A percentile compares a stretch with the other conserved stretches of the same genome.
These are phyloP conservation scores for Ctenodactylus gundi DNA, from an alignment of 2,113 vertebrate genomes.

Conservation along the genomic window DNA sequence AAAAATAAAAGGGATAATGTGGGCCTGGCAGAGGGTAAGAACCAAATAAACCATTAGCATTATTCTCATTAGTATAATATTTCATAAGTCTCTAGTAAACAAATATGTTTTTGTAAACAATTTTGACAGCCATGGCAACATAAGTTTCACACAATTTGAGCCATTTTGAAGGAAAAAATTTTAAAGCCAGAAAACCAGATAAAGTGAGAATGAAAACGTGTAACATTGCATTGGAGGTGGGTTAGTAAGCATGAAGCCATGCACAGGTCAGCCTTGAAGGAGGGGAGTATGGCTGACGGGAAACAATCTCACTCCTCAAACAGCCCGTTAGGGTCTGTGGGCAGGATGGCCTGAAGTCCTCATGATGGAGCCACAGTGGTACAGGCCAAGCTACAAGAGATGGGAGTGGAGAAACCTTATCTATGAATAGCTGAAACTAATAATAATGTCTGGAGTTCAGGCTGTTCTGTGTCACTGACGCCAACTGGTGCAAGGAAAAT, in stretches of 20 bases:
- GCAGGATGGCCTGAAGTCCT: not conserved
- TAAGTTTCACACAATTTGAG: not conserved
- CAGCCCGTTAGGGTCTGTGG: not conserved
- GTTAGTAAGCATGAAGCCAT: not conserved
- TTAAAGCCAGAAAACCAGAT: constrained; percentile 1
- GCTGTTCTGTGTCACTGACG: not conserved
- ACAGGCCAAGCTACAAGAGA: not conserved
- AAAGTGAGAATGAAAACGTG: not conserved
- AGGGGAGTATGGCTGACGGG: not conserved
- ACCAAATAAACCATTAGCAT: not conserved
- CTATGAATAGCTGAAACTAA: not conserved
- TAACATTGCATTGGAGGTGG: not conserved
- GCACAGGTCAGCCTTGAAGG: not conserved
- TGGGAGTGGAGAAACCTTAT: not conserved
- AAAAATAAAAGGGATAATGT: not conserved
- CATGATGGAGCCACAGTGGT: not conserved
- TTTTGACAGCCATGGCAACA: not conserved
- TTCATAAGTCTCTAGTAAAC: not conserved
- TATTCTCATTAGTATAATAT: not conserved
- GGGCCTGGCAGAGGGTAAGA: not conserved
- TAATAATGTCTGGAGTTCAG: too few species aligned
- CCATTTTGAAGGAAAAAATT: not conserved
- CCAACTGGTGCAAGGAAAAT: not conserved
- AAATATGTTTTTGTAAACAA: not conserved
- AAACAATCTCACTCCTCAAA: not conserved